These are phyloP conservation scores for Carollia perspicillata DNA, from an alignment of 2,113 vertebrate genomes.

Conservation along the genomic window DNA sequence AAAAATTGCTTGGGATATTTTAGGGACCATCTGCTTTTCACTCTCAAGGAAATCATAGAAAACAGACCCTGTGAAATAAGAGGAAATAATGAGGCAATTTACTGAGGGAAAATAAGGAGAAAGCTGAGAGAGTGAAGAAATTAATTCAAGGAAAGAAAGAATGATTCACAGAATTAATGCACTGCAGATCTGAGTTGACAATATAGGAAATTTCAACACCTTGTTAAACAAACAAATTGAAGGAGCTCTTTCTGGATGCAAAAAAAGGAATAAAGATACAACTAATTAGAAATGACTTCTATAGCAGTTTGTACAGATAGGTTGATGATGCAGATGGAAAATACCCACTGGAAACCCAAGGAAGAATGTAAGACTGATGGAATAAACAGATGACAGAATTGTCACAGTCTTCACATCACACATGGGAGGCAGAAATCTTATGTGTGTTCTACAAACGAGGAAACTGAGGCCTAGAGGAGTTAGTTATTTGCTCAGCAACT, in stretches of 20 bases:
- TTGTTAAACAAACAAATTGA: not conserved
- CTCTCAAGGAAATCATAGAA: slow-evolving; percentile 72
- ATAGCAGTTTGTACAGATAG: not conserved
- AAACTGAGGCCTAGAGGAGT: not conserved
- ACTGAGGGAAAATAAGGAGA: not conserved
- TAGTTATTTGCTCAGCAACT: not conserved
- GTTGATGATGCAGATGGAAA: not conserved
- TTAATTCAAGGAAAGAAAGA: slow-evolving; percentile 29
- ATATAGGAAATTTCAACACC: not conserved
- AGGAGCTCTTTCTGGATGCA: not conserved
- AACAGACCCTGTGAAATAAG: slow-evolving; percentile 39
- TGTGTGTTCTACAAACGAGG: not conserved
- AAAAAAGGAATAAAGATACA: not conserved
- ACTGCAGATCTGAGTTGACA: not conserved
- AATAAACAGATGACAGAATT: not conserved
- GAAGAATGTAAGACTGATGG: not conserved
- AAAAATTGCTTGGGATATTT: slow-evolving; percentile 53
- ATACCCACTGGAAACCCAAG: not conserved
- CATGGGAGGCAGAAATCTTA: not conserved
- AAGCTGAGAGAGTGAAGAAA: not conserved
- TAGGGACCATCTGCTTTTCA: slow-evolving; percentile 68
- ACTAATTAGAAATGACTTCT: not conserved
- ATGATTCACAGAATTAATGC: not conserved
- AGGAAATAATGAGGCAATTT: slow-evolving; percentile 48
- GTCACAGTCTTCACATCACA: not conserved